Evolutionary conservation across 2,797 vertebrate species (phyloP).

Genomic region (Setipinna tenuifilis): DNA sequence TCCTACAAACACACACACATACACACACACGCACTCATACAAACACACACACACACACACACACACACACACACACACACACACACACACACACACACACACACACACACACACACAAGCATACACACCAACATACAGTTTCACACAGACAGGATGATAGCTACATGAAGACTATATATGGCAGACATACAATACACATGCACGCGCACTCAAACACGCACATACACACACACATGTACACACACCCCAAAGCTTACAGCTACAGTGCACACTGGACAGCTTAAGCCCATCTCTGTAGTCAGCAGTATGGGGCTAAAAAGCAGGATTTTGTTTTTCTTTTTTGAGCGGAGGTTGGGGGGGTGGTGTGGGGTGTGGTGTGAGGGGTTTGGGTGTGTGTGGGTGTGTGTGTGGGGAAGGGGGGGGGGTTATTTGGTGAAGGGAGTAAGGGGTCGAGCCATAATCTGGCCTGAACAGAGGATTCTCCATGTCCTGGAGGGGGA

Average conservation of each 20-base stretch:
- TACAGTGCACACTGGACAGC: not conserved
- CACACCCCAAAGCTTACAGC: not conserved
- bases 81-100: not conserved
- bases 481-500: constrained; percentile 27
- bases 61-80: too few relatives aligned
- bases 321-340: not conserved
- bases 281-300: constrained; percentile 23
- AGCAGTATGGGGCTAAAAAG: not conserved
- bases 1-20: not conserved
- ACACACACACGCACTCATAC: not conserved
- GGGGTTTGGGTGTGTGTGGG: not conserved
- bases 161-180: not conserved
- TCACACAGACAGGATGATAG: too few relatives aligned
- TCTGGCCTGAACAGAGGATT: constrained; percentile 13
- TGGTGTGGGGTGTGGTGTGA: not conserved
- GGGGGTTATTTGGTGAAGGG: not conserved
- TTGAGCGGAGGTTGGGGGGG: not conserved
- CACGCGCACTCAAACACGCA: not conserved
- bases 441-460: constrained; percentile 18
- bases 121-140: too few relatives aligned
- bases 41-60: too few relatives aligned
- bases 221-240: not conserved
- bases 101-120: too few relatives aligned
- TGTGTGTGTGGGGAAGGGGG: not conserved
- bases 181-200: not conserved